A percentile compares a stretch with the other conserved stretches of the same genome.
Conservation (phyloP, 2,797 vertebrate species). For the Acomys russatus region DNA sequence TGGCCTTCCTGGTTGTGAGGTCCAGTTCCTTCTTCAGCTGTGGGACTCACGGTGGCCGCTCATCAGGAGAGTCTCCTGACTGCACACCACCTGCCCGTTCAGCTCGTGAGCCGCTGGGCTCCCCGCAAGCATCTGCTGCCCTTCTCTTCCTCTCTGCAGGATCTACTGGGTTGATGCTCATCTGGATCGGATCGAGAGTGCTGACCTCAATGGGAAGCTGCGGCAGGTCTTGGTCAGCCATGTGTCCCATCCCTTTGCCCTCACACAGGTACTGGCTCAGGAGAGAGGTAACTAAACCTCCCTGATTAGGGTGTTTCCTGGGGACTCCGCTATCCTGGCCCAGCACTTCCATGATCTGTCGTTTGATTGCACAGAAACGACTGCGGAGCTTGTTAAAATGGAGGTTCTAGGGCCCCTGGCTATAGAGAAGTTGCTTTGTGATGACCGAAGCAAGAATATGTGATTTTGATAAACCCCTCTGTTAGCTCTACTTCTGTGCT, state of each 20-base stretch:
- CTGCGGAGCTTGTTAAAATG: background rate
- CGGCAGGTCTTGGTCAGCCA: slow-evolving; percentile 97
- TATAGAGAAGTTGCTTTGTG: background rate
- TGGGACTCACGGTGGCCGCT: background rate
- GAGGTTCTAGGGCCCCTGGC: background rate
- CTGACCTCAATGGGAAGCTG: slow-evolving; percentile 96
- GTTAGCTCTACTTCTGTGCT: background rate
- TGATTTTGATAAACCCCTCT: background rate
- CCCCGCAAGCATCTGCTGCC: background rate
- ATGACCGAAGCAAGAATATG: background rate
- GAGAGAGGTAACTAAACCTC: slow-evolving; percentile 61
- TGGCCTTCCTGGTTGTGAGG: background rate
- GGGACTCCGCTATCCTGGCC: background rate
- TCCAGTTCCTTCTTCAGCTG: background rate
- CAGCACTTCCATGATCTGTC: background rate
- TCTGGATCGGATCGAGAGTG: slow-evolving; percentile 97
- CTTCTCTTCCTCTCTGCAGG: slow-evolving; percentile 87
- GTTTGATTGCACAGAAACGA: background rate
- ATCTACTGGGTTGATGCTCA: slow-evolving; percentile 99
- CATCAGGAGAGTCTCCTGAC: background rate
- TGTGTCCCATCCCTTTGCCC: slow-evolving; percentile 97
- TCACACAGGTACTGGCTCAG: slow-evolving; percentile 94
- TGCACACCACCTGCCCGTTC: background rate
- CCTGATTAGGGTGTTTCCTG: background rate
- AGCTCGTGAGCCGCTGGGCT: slow-evolving; percentile 7